Percentiles rank a stretch among this genome's conserved stretches.
Conservation (phyloP, 2,888 invertebrate species). For the Acleris cristana region DNA sequence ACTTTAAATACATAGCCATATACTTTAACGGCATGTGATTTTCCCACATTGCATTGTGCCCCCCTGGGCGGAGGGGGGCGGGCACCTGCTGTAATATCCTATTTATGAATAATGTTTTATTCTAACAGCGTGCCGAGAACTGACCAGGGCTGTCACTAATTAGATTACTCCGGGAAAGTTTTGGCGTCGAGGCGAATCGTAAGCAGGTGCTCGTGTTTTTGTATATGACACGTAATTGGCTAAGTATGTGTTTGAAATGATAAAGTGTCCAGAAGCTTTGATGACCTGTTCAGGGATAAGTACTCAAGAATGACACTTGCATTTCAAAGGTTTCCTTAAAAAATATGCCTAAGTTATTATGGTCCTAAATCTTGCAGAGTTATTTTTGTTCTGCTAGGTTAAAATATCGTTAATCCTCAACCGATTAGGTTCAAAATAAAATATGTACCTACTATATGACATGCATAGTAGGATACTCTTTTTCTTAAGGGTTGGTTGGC, state of each 20-base stretch:
- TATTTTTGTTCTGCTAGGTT: too few relatives aligned
- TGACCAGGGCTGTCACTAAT: slow-evolving; percentile 53
- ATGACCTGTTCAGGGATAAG: background rate
- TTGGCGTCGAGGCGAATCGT: slow-evolving; percentile 14
- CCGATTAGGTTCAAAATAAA: too few relatives aligned
- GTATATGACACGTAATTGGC: background rate
- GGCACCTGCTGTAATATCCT: slow-evolving; percentile 77
- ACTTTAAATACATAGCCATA: slow-evolving; percentile 36
- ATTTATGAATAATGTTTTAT: slow-evolving; percentile 84
- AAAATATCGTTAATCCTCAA: too few relatives aligned
- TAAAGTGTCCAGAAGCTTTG: background rate
- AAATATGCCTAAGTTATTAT: too few relatives aligned
- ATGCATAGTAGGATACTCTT: too few relatives aligned
- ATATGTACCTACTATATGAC: too few relatives aligned
- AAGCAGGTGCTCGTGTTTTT: slow-evolving; percentile 8
- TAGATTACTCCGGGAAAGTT: slow-evolving; percentile 32
- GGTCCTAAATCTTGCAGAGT: too few relatives aligned
- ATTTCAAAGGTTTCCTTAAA: too few relatives aligned
- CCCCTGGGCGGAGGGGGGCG: slow-evolving; percentile 44
- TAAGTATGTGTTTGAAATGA: background rate
- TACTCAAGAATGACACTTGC: too few relatives aligned
- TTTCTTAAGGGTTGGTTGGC: too few relatives aligned
- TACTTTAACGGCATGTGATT: slow-evolving; percentile 35
- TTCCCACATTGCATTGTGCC: slow-evolving; percentile 41
- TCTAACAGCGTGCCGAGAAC: slow-evolving; percentile 75